Base-by-base conservation (phyloP, 2,797 vertebrate genomes). In the Aplochiton taeniatus region DNA sequence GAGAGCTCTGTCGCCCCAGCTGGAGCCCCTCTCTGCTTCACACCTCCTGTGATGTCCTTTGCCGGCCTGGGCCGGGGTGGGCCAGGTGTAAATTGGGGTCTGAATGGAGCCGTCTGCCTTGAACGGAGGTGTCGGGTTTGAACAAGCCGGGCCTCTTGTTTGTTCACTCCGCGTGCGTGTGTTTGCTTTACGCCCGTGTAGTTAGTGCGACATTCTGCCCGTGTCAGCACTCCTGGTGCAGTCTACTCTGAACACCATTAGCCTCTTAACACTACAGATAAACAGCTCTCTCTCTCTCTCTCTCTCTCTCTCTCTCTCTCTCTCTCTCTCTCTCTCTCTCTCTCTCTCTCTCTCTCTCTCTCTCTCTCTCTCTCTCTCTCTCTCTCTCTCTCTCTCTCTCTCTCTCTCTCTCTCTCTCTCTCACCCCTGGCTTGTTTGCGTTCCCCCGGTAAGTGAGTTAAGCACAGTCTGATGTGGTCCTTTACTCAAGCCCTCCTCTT, bases 11-110 rank as follows among this genome's bases (percentile, higher is more conserved):
- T 88, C 82, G 71, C 71, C 81, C 84, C 85, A 90, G 84, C 85
- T 84, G 82, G 53, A 80, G 71, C 50, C 12, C 60, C 72, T 82
- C 74, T 72, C 84, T 66, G 73, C 18, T 8, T 80, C 74, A 77
- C 86, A 80, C 81, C 64, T 74, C 74, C 74, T 42, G 53, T 70
- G 76, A 0, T 53, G 80, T 31, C 6, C 3, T 31, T 75, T 61
- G 77, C 62, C 65, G 58, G 68, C 18, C 64, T 67, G 44, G 65
- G 48, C 71, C 77, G 77, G 0, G 59, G 59, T 44, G 0, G 73
- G 68, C 49, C 78, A 82, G 83, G 85, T 85, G 88, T 75, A 88
- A 89, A 89, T 87, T 90, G 83, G 73, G n/a, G 59, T 78, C 68
- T 86, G 85, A 85, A 87, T 86, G 77, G 66, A 71, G 68, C 54